phyloP scores from a whole-genome alignment of 2,797 vertebrate genomes.

The Peromyscus melanophrys region DNA sequence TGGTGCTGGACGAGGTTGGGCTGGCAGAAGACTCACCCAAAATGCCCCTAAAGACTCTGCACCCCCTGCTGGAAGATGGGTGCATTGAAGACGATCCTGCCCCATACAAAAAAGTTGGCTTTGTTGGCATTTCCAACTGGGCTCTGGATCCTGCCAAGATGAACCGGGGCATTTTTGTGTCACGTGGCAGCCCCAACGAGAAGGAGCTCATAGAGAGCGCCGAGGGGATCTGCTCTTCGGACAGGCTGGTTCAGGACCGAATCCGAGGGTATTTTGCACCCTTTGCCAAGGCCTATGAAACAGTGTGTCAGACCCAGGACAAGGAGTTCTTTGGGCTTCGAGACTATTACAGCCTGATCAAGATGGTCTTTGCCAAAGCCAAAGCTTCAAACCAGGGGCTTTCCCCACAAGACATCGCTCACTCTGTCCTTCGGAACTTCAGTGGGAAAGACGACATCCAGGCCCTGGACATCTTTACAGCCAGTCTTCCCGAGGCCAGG shows the following conservation, averaged over 20 bases:
- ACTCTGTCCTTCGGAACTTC: conserved; percentile 96
- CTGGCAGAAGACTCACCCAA: conserved; percentile 98
- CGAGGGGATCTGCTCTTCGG: conserved; percentile 95
- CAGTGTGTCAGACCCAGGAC: conserved; percentile 90
- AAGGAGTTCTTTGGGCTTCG: conserved; percentile 98
- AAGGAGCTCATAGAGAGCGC: conserved; percentile 95
- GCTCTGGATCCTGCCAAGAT: conserved; percentile 99
- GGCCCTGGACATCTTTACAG: conserved; percentile 92
- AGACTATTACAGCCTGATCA: conserved; percentile 98
- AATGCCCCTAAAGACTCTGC: conserved; percentile 98
- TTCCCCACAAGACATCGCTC: conserved; percentile 88
- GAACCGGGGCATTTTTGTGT: conserved; percentile 98
- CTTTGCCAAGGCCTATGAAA: conserved; percentile 94
- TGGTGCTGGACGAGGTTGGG: conserved; percentile 98
- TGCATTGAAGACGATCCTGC: conserved; percentile 96
- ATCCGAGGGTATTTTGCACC: conserved; percentile 92
- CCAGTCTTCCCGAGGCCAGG: conserved; percentile 82
- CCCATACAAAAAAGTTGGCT: conserved; percentile 97
- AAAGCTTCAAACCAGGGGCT: conserved; percentile 89
- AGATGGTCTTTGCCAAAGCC: conserved; percentile 95
- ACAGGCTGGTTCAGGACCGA: conserved; percentile 91
- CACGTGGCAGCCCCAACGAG: conserved; percentile 93
- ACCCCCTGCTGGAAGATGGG: conserved; percentile 97
- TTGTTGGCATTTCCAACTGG: conserved; percentile 99
- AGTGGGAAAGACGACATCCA: conserved; percentile 94